Evolutionary conservation across 2,888 invertebrate genomes (phyloP), one percentile per base, ranked within the genome.

Genomic region (Cryptocephalus moraei): DNA sequence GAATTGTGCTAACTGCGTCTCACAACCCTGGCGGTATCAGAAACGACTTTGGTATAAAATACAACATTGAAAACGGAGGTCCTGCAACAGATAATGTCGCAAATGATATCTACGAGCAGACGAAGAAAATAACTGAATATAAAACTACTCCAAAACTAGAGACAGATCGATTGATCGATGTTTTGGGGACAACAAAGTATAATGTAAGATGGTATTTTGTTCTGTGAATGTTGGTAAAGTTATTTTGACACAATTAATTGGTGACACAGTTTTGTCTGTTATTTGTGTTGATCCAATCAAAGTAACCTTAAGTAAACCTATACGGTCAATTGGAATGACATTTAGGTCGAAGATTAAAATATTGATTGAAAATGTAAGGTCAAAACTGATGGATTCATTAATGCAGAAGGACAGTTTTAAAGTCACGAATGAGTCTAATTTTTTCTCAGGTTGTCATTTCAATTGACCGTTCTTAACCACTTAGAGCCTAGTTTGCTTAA

Each of bases 21-120:
- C 99, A 99, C 72, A 99, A 99, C 73, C 99, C 99, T 1, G 99
- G 99, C 45, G 99, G 99, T 33, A 91, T 92, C 8, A 80, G 94
- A 65, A 89, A 90, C 55, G 99, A 99, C 73, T 99, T 99, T 69
- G 99, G 99, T 44, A 96, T 99, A 62, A 99, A 99, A 72, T 99
- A 91, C 73, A 99, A 99, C 74, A 91, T 87, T 59, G 82, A 89
- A 51, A 99, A 99, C 71, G 99, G 99, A 45, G 99, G 93, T 0
- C 96, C 99, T 1, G 97, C 97, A 1, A 93, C 96, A 0, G 95
- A 93, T 66, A 73, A 74, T 43, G 82, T 91, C 43, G 97, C 97
- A 8, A 82, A 96, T 63, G 80, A 83, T 55, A 94, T 99, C 51
- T 91, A 86, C 67, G 79, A 86, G 39, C 72, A 90, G 13, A 86